Evolutionary conservation across 2,888 invertebrate species (phyloP).

Genomic region (Morinoia aosen): DNA sequence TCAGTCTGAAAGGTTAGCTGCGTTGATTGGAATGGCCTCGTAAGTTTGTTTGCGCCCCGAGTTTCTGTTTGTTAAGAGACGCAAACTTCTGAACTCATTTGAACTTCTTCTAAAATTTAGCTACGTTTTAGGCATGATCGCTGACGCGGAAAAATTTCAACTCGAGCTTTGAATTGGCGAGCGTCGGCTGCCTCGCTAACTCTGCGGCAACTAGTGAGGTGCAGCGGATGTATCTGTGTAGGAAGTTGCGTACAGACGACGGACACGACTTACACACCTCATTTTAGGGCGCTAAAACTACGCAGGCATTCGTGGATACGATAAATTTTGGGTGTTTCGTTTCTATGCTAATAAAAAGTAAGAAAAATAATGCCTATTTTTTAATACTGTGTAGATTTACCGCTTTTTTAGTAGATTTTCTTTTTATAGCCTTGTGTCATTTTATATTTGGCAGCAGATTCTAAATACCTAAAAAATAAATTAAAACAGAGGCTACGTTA

Average conservation of each 20-base stretch:
- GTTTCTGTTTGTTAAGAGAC: background rate
- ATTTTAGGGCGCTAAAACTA: too few species aligned
- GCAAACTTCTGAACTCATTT: background rate
- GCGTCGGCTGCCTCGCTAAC: background rate
- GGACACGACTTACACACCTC: too few species aligned
- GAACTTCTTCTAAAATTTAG: constrained; percentile 1
- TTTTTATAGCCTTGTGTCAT: too few species aligned
- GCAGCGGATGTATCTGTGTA: background rate
- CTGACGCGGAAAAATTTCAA: background rate
- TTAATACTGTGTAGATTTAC: too few species aligned
- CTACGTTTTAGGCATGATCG: background rate
- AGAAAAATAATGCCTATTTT: too few species aligned
- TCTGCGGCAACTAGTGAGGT: background rate
- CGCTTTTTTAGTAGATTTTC: too few species aligned
- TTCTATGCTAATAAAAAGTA: too few species aligned
- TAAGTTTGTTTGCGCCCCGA: background rate
- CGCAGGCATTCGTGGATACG: too few species aligned
- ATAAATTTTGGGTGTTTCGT: too few species aligned
- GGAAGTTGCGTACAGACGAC: background rate
- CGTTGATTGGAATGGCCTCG: constrained; percentile 17
- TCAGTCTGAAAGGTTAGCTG: background rate
- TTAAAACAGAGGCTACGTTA: too few species aligned
- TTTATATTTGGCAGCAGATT: too few species aligned
- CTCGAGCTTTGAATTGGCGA: background rate
- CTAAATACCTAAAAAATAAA: too few species aligned